A percentile compares a stretch with the other conserved stretches of the same genome.
Conservation (phyloP, 2,888 invertebrate genomes). For the Plemyria rubiginata region DNA sequence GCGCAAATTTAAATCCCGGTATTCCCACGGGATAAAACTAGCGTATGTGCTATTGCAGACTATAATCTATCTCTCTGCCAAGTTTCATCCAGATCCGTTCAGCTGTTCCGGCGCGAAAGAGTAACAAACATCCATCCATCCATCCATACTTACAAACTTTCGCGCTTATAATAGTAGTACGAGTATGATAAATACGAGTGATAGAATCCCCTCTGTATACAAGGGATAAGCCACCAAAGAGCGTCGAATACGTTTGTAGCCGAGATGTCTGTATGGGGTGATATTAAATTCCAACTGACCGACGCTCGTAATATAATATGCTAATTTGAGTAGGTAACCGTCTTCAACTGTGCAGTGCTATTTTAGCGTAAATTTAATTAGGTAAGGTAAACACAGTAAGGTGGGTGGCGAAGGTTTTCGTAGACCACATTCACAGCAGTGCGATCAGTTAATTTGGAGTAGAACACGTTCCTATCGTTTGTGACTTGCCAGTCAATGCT, state of each 20-base stretch:
- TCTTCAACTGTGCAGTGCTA: conserved; percentile 27
- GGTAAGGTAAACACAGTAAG: conserved; percentile 4
- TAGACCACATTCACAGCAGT: neutral
- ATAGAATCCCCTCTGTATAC: conserved; percentile 57
- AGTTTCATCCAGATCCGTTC: too few species aligned
- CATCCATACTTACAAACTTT: too few species aligned
- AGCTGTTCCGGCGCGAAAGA: too few species aligned
- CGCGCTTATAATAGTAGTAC: too few species aligned
- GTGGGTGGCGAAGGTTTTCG: neutral
- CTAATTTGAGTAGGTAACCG: conserved; percentile 53
- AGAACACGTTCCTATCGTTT: too few species aligned
- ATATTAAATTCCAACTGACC: conserved; percentile 76
- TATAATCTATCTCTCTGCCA: too few species aligned
- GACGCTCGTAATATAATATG: conserved; percentile 63
- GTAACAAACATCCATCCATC: too few species aligned
- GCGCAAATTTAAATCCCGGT: too few species aligned
- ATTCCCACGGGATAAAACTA: too few species aligned
- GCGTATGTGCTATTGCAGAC: too few species aligned
- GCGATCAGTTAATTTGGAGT: too few species aligned
- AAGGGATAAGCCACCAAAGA: conserved; percentile 58
- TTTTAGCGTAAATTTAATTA: conserved; percentile 22
- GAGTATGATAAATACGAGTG: neutral
- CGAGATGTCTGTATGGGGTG: conserved; percentile 68
- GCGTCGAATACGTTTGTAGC: conserved; percentile 69
- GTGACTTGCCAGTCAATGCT: too few species aligned